A percentile compares a stretch with the other conserved stretches of the same genome.
These are phyloP conservation scores for Hirtodrosophila duncani DNA, from an alignment of 2,888 invertebrate species.

Conservation along the genomic window DNA sequence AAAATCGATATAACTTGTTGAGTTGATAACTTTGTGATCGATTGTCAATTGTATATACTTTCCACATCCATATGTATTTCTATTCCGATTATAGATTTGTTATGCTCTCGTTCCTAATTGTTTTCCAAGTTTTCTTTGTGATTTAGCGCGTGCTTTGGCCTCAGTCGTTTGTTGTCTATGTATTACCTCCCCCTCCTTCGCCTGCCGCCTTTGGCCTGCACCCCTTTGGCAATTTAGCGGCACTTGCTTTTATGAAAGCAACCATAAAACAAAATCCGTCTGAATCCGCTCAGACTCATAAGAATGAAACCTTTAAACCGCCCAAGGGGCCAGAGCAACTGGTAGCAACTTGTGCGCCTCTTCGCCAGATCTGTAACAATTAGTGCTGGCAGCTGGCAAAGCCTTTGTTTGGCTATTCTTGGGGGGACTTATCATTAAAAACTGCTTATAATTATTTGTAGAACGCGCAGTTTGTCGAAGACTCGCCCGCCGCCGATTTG, in stretches of 20 bases:
- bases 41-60: too few species aligned
- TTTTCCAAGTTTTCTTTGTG: too few species aligned
- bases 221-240: conserved; percentile 62
- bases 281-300: conserved; percentile 17
- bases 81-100: too few species aligned
- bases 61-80: too few species aligned
- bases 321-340: conserved; percentile 59
- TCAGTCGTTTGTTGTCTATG: conserved; percentile 21
- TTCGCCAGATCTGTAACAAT: conserved; percentile 69
- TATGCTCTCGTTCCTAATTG: too few species aligned
- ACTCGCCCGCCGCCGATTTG: conserved; percentile 66
- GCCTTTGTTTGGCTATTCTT: conserved; percentile 55
- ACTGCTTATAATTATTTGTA: conserved; percentile 72
- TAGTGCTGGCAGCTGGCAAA: conserved; percentile 45
- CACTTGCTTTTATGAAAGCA: conserved; percentile 57
- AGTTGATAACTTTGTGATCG: too few species aligned
- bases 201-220: conserved; percentile 18
- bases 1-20: too few species aligned
- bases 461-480: conserved; percentile 54
- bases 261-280: conserved; percentile 3
- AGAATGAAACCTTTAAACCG: conserved; percentile 23
- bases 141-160: conserved; percentile 47
- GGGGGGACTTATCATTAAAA: conserved; percentile 60
- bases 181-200: conserved; percentile 11
- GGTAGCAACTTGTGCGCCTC: conserved; percentile 65